Evolutionary conservation across 2,113 vertebrate genomes (phyloP), one percentile per base, ranked within the genome.

Genomic region (Anser brachyrhynchus): DNA sequence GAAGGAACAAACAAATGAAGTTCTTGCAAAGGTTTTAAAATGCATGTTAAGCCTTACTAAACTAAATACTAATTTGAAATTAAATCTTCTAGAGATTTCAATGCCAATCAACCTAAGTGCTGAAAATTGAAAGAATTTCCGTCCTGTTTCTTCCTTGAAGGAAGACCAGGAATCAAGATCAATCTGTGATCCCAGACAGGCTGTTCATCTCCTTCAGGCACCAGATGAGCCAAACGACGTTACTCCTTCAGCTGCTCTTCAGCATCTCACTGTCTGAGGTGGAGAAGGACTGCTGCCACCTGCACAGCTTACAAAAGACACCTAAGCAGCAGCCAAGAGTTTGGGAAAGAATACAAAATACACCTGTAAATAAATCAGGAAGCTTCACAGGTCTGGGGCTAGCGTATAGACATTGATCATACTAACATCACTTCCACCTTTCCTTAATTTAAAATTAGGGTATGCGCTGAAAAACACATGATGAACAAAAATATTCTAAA

Each of bases 401-500:
- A 46, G 4, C 13, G 52, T 20, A 59, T 39, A 21, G 33, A 11
- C 6, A 54, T 28, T 1, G 11, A 31, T 0, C 74, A 25, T 2
- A 58, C 13, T 25, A 59, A 70, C 28, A 57, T 9, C 13, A 25
- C 55, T 77, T 79, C n/a, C 2, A 9, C 43, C 67, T 22, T 44
- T 29, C 54, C 84, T 54, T 41, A 51, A 62, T 58, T 73, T 70
- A 76, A 71, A 90, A 85, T 70, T 17, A 69, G 52, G 15, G 19
- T 14, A 67, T 18, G 26, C 3, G 17, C 18, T 52, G 33, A 78
- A 90, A 92, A 90, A 67, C 11, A 87, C 14, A 9, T 2, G 11
- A 67, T 8, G 51, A 85, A 84, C 39, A 75, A 77, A 93, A 84
- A 78, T n/a, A 75, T 82, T 66, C 51, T 43, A 31, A 41, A 69